phyloP scores from a whole-genome alignment of 2,888 invertebrate genomes.

The Drosophila nigricruria region DNA sequence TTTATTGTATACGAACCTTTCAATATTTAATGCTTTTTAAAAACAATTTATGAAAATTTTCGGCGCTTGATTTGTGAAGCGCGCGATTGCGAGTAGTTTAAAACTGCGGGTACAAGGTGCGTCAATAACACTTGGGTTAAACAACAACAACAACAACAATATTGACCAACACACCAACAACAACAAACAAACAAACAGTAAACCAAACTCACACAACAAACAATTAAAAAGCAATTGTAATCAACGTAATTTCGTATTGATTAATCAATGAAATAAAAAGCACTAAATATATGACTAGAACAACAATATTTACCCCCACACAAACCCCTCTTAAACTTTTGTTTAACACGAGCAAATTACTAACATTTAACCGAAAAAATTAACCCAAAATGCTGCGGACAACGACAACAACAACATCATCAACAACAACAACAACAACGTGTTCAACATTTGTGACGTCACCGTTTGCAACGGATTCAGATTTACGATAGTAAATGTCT shows the following conservation, averaged over 20 bases:
- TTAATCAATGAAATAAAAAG: slow-evolving; percentile 81
- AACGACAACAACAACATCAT: slow-evolving; percentile 39
- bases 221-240: slow-evolving; percentile 77
- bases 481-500: slow-evolving; percentile 86
- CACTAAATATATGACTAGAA: slow-evolving; percentile 79
- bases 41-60: slow-evolving; percentile 25
- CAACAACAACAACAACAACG: slow-evolving; percentile 5
- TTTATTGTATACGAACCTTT: slow-evolving; percentile 27
- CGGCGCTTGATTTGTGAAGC: slow-evolving; percentile 35
- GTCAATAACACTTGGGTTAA: slow-evolving; percentile 74
- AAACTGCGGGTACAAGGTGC: slow-evolving; percentile 74
- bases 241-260: slow-evolving; percentile 72
- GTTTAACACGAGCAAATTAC: slow-evolving; percentile 77
- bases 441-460: slow-evolving; percentile 21
- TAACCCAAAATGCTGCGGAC: slow-evolving; percentile 64
- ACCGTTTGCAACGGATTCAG: slow-evolving; percentile 56
- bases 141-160: slow-evolving; percentile 42
- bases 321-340: slow-evolving; percentile 46
- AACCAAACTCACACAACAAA: slow-evolving; percentile 53
- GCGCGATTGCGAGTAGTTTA: slow-evolving; percentile 40
- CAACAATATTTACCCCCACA: slow-evolving; percentile 13
- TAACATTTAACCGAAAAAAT: slow-evolving; percentile 82
- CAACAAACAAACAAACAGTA: slow-evolving; percentile 51
- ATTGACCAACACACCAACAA: slow-evolving; percentile 64
- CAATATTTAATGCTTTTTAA: slow-evolving; percentile 66